Percentiles rank a stretch among this genome's conserved stretches.
These are phyloP conservation scores for Cosmia pyralina DNA, from an alignment of 2,888 invertebrate species.

Conservation along the genomic window DNA sequence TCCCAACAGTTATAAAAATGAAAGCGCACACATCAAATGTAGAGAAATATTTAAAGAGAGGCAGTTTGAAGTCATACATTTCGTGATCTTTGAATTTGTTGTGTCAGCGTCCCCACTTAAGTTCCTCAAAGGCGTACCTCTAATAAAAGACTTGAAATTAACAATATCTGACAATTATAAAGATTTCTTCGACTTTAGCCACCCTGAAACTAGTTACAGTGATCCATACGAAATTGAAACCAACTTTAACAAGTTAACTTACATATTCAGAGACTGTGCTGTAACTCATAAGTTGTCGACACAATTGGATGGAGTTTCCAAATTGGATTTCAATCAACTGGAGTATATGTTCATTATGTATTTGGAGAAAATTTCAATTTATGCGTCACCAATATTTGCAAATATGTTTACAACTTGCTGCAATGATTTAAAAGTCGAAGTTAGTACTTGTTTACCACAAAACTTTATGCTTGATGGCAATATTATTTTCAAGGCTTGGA, in stretches of 20 bases:
- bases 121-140: constrained; percentile 66
- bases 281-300: constrained; percentile 67
- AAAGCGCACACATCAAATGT: constrained; percentile 58
- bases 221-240: constrained; percentile 40
- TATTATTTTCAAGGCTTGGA: constrained; percentile 75
- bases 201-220: constrained; percentile 16
- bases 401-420: constrained; percentile 64
- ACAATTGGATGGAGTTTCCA: constrained; percentile 67
- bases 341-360: constrained; percentile 76
- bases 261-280: constrained; percentile 69
- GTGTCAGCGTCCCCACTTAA: constrained; percentile 66
- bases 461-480: constrained; percentile 72
- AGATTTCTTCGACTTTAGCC: constrained; percentile 61
- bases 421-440: constrained; percentile 66
- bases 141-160: constrained; percentile 66
- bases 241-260: constrained; percentile 62
- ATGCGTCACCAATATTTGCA: constrained; percentile 69
- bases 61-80: constrained; percentile 68
- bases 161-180: constrained; percentile 72
- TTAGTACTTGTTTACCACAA: constrained; percentile 62
- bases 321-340: constrained; percentile 67
- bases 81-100: constrained; percentile 69
- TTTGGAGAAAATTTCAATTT: constrained; percentile 70
- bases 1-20: constrained; percentile 58
- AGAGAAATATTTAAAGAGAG: constrained; percentile 64